Base-by-base conservation (phyloP, 2,888 invertebrate genomes). In the Norana najaformis region DNA sequence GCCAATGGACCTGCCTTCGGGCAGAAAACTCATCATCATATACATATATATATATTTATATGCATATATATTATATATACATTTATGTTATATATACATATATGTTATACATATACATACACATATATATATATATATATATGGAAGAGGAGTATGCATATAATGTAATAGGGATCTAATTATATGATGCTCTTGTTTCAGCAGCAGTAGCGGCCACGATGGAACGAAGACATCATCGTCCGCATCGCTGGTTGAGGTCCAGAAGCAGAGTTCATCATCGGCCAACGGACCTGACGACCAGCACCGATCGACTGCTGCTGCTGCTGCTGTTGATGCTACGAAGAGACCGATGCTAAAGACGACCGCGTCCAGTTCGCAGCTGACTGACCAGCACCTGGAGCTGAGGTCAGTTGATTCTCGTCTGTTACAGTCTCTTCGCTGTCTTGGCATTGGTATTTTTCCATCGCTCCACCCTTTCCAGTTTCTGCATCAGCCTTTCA, bases 121-220 rank as follows among this genome's bases (percentile, higher is more conserved):
- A 18, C 18, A 23, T 47, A 47, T 47, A 23, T 47, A 47, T 47
- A 47, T 47, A 11, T 47, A 5, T 47, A 11, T 47, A 47, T 47
- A 23, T 47, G 23, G 20, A 47, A 23, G 5, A 23, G 47, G 47
- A 1, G 5, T 14, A 23, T 47, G 47, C 18, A 3, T 47, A 23
- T 47, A 23, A 23, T n/a, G n/a, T n/a, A n/a, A n/a, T n/a, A n/a
- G n/a, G n/a, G n/a, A n/a, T n/a, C n/a, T n/a, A n/a, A n/a, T n/a
- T n/a, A n/a, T n/a, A n/a, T 53, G 53, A 18, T 53, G 53, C 18
- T 83, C 34, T 83, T 83, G 35, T 20, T 13, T 1, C 35, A 6
- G 83, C 83, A 83, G 85, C 85, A 36, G 83, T 36, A 53, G 53
- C 53, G 36, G 85, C 18, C 85, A 85, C 23, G 34, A 85, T 85